Evolutionary conservation across 2,888 invertebrate species (phyloP), one percentile per base, ranked within the genome.

Genomic region (Lydus trimaculatus): DNA sequence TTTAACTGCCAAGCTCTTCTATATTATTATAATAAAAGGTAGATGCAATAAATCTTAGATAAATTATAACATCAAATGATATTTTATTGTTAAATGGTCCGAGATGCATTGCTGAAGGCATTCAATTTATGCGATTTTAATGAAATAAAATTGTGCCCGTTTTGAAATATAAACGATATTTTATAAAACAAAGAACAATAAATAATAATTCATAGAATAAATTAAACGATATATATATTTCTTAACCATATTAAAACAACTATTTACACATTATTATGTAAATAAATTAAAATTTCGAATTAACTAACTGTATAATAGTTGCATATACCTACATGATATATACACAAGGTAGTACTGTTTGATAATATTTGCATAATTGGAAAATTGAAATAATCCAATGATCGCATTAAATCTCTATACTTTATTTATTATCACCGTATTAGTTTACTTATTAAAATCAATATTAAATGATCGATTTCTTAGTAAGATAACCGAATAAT

Each of bases 111-210:
- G 65, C 61, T 58, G 6, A 28, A 43, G 67, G 63, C 36, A 25
- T 11, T 8, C 62, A 68, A 31, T 68, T 68, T 68, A 65, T 65
- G 68, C 39, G 68, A 65, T 68, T 68, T 68, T 68, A 68, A 68
- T 68, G 68, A 68, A n/a, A 68, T 62, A 59, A 68, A 68, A 65
- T 65, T 61, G 62, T 68, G 20, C 68, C 64, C 62, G 62, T 59
- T 65, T 65, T 43, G 31, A 61, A 59, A 59, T 61, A 59, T 67
- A 43, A 36, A 36, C n/a, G 36, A 36, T 36, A 36, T 43, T 43
- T 43, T 43, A 13, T 36, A 36, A 7, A 43, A 43, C 17, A 52
- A 52, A 20, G n/a, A 23, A 52, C 23, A 23, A 52, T 52, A 25
- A 52, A 52, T 52, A 52, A 52, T 23, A 52, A 23, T 23, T 25